Evolutionary conservation across 1,140 invertebrate species (phyloP).

Genomic region (Caenorhabditis brenneri): DNA sequence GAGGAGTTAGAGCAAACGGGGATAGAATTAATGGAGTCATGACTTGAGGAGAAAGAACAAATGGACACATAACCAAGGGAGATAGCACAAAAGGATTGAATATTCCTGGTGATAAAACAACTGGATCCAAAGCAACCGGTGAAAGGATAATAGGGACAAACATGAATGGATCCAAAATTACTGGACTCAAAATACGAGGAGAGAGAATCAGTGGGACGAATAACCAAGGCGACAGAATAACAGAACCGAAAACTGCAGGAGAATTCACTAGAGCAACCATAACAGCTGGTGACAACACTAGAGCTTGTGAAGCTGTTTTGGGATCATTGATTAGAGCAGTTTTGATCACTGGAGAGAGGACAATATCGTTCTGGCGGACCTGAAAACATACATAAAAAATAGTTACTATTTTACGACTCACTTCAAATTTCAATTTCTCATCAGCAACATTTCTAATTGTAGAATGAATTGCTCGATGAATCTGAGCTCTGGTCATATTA

Average conservation of each 20-base stretch:
- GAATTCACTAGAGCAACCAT: not conserved
- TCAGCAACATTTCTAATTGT: slow-evolving; percentile 4
- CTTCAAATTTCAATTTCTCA: slow-evolving; percentile 13
- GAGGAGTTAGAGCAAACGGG: slow-evolving; percentile 55
- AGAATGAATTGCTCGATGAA: not conserved
- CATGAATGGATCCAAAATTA: slow-evolving; percentile 55
- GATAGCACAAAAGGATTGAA: slow-evolving; percentile 49
- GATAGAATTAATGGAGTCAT: slow-evolving; percentile 54
- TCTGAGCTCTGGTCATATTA: slow-evolving; percentile 9
- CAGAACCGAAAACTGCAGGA: not conserved
- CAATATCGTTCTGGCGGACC: slow-evolving; percentile 56
- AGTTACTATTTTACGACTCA: not conserved
- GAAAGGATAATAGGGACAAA: slow-evolving; percentile 53
- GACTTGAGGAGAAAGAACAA: slow-evolving; percentile 46
- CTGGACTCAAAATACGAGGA: slow-evolving; percentile 57
- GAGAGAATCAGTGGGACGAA: slow-evolving; percentile 64
- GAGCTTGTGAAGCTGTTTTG: slow-evolving; percentile 41
- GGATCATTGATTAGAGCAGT: slow-evolving; percentile 48
- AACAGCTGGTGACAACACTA: slow-evolving; percentile 50
- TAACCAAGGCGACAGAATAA: slow-evolving; percentile 32
- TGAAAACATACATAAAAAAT: not conserved
- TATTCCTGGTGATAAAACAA: slow-evolving; percentile 27
- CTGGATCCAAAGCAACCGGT: slow-evolving; percentile 38
- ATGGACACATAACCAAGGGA: slow-evolving; percentile 45
- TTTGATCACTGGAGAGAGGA: slow-evolving; percentile 53